Evolutionary conservation across 2,113 vertebrate species (phyloP), one percentile per base, ranked within the genome.

Genomic region (Triplophysa rosa): DNA sequence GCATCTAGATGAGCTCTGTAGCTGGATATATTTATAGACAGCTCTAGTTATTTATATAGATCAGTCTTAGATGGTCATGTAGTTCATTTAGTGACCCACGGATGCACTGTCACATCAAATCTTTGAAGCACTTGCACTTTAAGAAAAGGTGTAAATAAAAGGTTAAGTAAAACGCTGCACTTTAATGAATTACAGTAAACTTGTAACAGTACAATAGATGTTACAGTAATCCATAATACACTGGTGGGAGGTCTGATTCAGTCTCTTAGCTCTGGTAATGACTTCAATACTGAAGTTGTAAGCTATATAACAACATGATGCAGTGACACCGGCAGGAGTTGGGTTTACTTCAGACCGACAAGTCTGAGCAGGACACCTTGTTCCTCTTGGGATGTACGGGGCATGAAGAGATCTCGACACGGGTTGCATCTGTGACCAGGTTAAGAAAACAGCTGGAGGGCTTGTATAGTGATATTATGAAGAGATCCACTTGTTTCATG

Each of bases 341-440:
- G 67, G 56, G 52, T 40, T 72, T 13, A 12, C 67, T 80, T 64
- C 64, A 67, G 80, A 42, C 19, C 17, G 33, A 66, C 83, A 82
- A 85, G 80, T 72, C 83, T 82, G 72, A 80, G 81, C 83, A 80
- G 37, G 77, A 80, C 14, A 37, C 45, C 1, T 13, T 33, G 59
- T 52, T 77, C 71, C 83, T 80, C 80, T 73, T 52, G 56, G 67
- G 62, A 73, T 77, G 59, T 42, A 56, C 23, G 45, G 47, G 67
- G 37, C 40, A 47, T 26, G 21, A 67, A 45, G 59, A 62, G 42
- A 21, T 70, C 37, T 13, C 47, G 45, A 29, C 10, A 17, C 24
- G 33, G 13, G 29, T 21, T 37, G 10, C 58, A 61, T 67, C 33
- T 65, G 37, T 61, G 42, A 49, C 70, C 37, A 80, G 49, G 52